Conservation (phyloP, 2,113 vertebrate genomes). For the Lycaon pictus region DNA sequence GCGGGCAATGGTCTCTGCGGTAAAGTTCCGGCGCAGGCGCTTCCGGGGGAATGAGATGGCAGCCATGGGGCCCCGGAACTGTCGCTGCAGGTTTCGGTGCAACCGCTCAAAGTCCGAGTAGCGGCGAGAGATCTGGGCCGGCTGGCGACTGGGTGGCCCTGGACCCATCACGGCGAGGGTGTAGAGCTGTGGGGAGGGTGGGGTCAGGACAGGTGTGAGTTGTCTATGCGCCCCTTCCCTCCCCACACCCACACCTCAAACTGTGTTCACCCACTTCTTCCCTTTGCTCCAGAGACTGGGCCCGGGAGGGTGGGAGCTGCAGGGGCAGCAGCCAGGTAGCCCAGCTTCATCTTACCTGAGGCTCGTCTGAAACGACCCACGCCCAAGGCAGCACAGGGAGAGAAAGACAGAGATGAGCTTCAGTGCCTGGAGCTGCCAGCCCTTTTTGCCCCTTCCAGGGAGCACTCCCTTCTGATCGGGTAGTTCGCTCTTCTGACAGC, state of each 20-base stretch:
- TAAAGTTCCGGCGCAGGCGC: constrained; percentile 94
- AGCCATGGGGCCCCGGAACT: constrained; percentile 92
- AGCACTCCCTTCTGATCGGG: background rate
- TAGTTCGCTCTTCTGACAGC: background rate
- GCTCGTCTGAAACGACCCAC: constrained; percentile 87
- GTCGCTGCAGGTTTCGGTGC: constrained; percentile 90
- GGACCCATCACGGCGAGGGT: constrained; percentile 94
- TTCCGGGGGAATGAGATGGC: constrained; percentile 94
- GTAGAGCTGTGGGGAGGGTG: constrained; percentile 91
- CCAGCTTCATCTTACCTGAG: constrained; percentile 87
- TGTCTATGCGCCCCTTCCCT: background rate
- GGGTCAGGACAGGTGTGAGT: background rate
- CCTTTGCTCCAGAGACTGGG: background rate
- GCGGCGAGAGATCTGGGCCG: constrained; percentile 92
- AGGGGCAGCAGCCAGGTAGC: background rate
- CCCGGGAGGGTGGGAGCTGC: background rate
- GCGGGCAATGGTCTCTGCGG: constrained; percentile 95
- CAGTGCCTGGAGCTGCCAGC: constrained; percentile 45
- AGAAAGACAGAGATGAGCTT: constrained; percentile 85
- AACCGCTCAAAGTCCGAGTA: constrained; percentile 96
- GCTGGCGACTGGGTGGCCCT: constrained; percentile 90
- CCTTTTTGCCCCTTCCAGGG: background rate
- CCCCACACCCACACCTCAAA: background rate
- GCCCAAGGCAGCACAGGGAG: constrained; percentile 83
- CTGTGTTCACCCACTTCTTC: constrained; percentile 10